A percentile compares a stretch with the other conserved stretches of the same genome.
Evolutionary conservation across 2,888 invertebrate species (phyloP).

Genomic region (Leptinotarsa haldemani): DNA sequence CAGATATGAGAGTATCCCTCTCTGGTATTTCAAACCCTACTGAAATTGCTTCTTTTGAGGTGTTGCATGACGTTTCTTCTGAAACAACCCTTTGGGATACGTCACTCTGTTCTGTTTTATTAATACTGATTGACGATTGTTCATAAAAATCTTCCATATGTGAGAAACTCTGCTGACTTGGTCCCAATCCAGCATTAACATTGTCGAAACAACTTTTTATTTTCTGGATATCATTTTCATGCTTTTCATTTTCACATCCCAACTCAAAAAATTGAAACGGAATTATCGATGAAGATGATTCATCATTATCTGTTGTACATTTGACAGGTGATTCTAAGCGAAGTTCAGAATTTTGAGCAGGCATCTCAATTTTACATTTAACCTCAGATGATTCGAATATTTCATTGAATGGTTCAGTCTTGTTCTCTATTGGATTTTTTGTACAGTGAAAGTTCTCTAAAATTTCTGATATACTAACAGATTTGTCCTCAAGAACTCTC

Average conservation of each 20-base stretch:
- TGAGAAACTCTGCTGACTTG: constrained; percentile 30
- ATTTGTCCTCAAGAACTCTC: constrained; percentile 31
- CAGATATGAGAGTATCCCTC: neutral
- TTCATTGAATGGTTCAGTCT: neutral
- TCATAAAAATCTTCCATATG: constrained; percentile 36
- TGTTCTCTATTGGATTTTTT: neutral
- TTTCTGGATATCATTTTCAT: constrained; percentile 26
- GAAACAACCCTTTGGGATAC: neutral
- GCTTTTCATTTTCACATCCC: neutral
- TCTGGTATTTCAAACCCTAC: neutral
- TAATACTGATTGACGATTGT: constrained; percentile 27
- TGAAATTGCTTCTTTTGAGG: neutral
- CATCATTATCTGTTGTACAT: neutral
- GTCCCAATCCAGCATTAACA: constrained; percentile 30
- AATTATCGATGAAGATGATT: neutral
- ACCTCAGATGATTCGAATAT: neutral
- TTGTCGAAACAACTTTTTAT: constrained; percentile 29
- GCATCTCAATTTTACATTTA: neutral
- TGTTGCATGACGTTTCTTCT: neutral
- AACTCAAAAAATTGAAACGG: constrained; percentile 8
- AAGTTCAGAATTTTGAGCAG: neutral
- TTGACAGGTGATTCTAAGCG: neutral
- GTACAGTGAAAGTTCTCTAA: neutral
- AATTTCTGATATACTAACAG: constrained; percentile 18
- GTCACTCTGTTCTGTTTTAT: neutral